These are phyloP conservation scores for Lochmaea capreae DNA, from an alignment of 2,888 invertebrate species.

Conservation along the genomic window DNA sequence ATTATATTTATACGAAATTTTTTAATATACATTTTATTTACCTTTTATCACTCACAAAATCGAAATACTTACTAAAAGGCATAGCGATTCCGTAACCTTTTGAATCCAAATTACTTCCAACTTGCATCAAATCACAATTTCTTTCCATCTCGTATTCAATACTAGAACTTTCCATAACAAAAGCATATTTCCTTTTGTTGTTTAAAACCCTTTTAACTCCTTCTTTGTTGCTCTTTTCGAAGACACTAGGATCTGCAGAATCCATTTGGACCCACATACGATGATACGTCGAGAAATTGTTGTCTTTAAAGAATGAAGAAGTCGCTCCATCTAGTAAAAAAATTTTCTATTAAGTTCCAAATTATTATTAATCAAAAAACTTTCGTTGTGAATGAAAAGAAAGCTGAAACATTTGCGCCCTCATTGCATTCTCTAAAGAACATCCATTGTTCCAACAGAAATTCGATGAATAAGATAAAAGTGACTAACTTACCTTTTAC, in stretches of 20 bases:
- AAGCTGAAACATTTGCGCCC: no score
- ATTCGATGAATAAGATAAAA: not conserved
- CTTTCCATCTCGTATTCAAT: slow-evolving; percentile 92
- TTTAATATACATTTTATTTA: no score
- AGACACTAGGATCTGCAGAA: slow-evolving; percentile 83
- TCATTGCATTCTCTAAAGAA: no score
- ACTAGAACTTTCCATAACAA: slow-evolving; percentile 95
- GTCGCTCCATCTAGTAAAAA: slow-evolving; percentile 80
- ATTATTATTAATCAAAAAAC: no score
- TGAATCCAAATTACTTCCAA: slow-evolving; percentile 82
- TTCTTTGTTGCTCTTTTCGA: slow-evolving; percentile 83
- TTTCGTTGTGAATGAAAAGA: no score
- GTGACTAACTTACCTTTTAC: slow-evolving; percentile 66
- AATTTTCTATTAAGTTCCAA: no score
- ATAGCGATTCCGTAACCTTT: slow-evolving; percentile 96
- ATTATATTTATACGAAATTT: no score
- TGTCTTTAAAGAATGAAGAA: slow-evolving; percentile 89
- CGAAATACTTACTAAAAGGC: slow-evolving; percentile 79
- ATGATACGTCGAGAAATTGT: slow-evolving; percentile 89
- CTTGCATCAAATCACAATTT: slow-evolving; percentile 86
- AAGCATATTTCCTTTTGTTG: slow-evolving; percentile 87
- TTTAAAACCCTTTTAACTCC: slow-evolving; percentile 87
- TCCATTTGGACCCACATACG: slow-evolving; percentile 95
- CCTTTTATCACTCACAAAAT: no score
- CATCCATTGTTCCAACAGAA: no score